phyloP scores from a whole-genome alignment of 2,113 vertebrate genomes.

The Trogon surrucura region DNA sequence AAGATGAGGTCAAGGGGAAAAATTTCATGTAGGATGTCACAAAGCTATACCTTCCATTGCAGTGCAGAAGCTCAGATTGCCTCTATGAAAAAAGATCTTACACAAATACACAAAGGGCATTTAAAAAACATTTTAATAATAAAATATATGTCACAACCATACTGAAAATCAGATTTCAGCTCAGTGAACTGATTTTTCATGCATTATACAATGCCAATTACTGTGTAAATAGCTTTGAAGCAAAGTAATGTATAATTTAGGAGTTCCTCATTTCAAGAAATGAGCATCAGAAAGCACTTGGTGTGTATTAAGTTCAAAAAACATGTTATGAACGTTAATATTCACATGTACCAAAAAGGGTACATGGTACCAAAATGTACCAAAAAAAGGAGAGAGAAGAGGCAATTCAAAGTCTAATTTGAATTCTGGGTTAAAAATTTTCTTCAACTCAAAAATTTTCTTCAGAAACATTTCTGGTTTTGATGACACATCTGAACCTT shows the following conservation, averaged over 20 bases:
- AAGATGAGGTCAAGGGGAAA: constrained; percentile 54
- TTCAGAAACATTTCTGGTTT: background rate
- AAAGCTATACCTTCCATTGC: constrained; percentile 15
- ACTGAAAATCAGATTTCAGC: constrained; percentile 64
- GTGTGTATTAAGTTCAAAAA: constrained; percentile 60
- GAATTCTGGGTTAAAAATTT: background rate
- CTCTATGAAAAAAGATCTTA: constrained; percentile 50
- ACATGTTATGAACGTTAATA: background rate
- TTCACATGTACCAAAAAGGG: background rate
- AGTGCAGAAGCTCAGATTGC: constrained; percentile 23
- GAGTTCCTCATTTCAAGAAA: constrained; percentile 49
- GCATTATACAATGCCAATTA: constrained; percentile 71
- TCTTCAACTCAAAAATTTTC: background rate
- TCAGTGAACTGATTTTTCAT: constrained; percentile 68
- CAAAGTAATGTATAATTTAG: constrained; percentile 71
- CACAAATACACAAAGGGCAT: constrained; percentile 61
- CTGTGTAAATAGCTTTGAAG: constrained; percentile 71
- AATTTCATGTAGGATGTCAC: constrained; percentile 34
- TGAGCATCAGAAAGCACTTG: constrained; percentile 39
- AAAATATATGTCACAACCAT: constrained; percentile 66
- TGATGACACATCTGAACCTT: background rate
- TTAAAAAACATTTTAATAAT: constrained; percentile 71
- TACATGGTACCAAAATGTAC: background rate
- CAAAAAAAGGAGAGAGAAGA: background rate
- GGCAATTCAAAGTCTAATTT: background rate